These are phyloP conservation scores for Petrocephalus sullivani DNA, from an alignment of 2,797 vertebrate genomes.

Conservation along the genomic window DNA sequence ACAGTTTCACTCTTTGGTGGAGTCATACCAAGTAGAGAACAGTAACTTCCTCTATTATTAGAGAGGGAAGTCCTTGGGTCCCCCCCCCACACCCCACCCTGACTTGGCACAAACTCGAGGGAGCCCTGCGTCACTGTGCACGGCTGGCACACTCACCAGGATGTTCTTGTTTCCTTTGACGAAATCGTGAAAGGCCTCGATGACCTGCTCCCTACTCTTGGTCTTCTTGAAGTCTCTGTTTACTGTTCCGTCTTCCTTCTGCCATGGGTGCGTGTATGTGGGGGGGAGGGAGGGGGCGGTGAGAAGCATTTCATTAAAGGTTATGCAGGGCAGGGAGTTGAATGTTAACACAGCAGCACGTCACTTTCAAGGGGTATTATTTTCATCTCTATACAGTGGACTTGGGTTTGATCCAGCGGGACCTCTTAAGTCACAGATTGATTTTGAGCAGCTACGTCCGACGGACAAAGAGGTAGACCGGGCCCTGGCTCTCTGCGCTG, in stretches of 20 bases:
- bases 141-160: constrained; percentile 70
- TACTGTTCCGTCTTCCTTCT: constrained; percentile 95
- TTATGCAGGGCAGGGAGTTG: background rate
- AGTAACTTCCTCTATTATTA: constrained; percentile 21
- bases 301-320: background rate
- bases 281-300: background rate
- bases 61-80: constrained; percentile 27
- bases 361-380: background rate
- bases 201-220: constrained; percentile 83
- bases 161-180: constrained; percentile 80
- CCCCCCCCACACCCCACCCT: background rate
- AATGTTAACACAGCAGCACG: background rate
- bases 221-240: constrained; percentile 98
- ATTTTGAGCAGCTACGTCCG: background rate
- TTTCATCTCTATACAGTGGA: background rate
- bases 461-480: background rate
- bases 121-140: constrained; percentile 11
- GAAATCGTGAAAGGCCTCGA: constrained; percentile 80
- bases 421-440: background rate
- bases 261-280: background rate
- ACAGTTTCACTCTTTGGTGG: background rate
- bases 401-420: too few species aligned
- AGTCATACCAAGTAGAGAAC: background rate
- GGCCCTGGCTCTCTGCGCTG: background rate
- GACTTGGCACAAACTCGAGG: constrained; percentile 13